Evolutionary conservation across 2,888 invertebrate genomes (phyloP), one percentile per base, ranked within the genome.

Genomic region (Elegia similella): DNA sequence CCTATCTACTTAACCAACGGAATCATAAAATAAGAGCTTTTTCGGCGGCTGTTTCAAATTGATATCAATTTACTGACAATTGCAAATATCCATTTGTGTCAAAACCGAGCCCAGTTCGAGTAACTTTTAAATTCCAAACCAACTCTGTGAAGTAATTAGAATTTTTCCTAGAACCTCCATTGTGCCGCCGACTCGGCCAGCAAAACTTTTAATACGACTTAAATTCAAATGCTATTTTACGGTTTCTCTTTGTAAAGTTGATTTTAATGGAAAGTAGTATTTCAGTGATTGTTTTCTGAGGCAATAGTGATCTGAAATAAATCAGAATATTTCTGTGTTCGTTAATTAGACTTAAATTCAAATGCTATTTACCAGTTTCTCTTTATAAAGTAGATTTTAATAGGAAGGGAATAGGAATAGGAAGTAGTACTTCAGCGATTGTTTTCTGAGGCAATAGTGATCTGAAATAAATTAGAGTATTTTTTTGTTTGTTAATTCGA

Each of bases 131-230:
- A 87, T 84, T 85, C 80, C 76, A 72, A 74, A 75, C 73, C 73
- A 84, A 86, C 84, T 87, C 80, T 69, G 77, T 80, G 83, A 88
- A 87, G 86, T 86, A 88, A 88, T 88, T 88, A 88, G 85, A 88
- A 84, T 88, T 88, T 88, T 88, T 88, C 83, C 85, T 50, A 82
- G 78, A 84, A 76, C 80, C 80, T 77, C 82, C 86, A 88, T 88
- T 88, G 88, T 88, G 81, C 83, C 77, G 59, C 79, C 76, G 80
- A 86, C 84, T 85, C 86, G 63, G 79, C 83, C 85, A 83, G 84
- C 83, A 76, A 84, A 88, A 88, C 87, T 88, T 88, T 88, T 88
- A 88, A 88, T 87, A 87, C 82, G 86, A 84, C 86, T 87, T 86
- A 83, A 84, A 87, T 87, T 85, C 82, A 84, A 87, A 87, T 86